phyloP scores from a whole-genome alignment of 2,888 invertebrate genomes.

The Tholera decimalis region DNA sequence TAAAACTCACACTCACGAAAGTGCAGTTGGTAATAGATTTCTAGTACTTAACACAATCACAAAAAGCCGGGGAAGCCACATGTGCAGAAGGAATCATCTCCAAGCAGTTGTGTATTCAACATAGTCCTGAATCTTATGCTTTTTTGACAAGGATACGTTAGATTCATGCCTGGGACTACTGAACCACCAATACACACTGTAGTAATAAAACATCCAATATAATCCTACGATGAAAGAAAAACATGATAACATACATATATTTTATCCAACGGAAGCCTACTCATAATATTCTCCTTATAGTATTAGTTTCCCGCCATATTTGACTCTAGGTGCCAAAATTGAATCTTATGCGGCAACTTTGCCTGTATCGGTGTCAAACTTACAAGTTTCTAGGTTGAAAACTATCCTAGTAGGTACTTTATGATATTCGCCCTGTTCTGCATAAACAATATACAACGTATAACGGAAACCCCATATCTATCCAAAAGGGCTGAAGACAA shows the following conservation, averaged over 20 bases:
- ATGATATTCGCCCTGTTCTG: conserved; percentile 16
- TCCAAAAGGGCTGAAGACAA: too few species aligned
- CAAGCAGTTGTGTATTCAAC: too few species aligned
- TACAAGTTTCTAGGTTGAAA: neutral
- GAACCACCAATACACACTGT: too few species aligned
- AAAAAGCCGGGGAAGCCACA: too few species aligned
- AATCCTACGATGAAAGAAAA: conserved; percentile 35
- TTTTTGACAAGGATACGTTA: too few species aligned
- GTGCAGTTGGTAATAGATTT: too few species aligned
- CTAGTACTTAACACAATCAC: too few species aligned
- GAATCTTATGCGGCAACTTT: conserved; percentile 30
- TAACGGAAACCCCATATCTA: too few species aligned
- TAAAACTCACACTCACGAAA: too few species aligned
- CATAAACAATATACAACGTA: conserved; percentile 17
- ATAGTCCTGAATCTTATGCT: too few species aligned
- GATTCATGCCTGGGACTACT: too few species aligned
- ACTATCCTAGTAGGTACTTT: conserved; percentile 8
- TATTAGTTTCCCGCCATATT: conserved; percentile 53
- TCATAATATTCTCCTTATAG: conserved; percentile 35
- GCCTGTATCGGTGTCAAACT: conserved; percentile 35
- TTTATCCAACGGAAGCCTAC: conserved; percentile 42
- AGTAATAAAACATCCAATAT: conserved; percentile 47
- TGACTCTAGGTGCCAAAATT: conserved; percentile 36
- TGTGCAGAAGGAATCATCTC: too few species aligned
- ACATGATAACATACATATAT: conserved; percentile 46